These are phyloP conservation scores for Macrochelys suwanniensis DNA, from an alignment of 2,797 vertebrate species.

Conservation along the genomic window DNA sequence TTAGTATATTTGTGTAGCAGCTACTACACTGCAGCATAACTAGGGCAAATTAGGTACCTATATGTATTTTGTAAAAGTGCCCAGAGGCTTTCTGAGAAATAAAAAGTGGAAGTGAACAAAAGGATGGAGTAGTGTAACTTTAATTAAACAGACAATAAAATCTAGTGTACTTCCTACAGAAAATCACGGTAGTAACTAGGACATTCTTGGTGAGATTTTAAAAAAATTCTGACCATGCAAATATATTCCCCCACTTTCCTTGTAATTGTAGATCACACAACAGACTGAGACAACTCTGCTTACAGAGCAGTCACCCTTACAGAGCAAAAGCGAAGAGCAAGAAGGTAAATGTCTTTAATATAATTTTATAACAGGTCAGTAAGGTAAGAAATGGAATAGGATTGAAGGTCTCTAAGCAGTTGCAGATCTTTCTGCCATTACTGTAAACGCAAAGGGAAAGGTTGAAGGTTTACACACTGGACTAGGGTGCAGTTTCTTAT, in stretches of 20 bases:
- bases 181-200: not conserved
- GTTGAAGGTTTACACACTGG: not conserved
- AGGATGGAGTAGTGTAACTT: not conserved
- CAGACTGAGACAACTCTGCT: not conserved
- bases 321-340: not conserved
- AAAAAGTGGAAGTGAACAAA: not conserved
- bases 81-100: not conserved
- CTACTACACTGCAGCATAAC: not conserved
- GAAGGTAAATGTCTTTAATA: constrained; percentile 1
- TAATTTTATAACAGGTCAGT: not conserved
- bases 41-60: not conserved
- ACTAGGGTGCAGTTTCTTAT: not conserved
- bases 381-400: not conserved
- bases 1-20: not conserved
- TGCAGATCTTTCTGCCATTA: not conserved
- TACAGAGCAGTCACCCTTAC: not conserved
- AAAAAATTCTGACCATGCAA: not conserved
- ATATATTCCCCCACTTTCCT: not conserved
- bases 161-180: not conserved
- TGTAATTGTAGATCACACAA: not conserved
- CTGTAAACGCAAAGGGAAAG: not conserved
- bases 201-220: not conserved
- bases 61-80: not conserved
- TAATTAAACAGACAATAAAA: not conserved
- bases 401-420: not conserved